Evolutionary conservation across 2,888 invertebrate genomes (phyloP), one percentile per base, ranked within the genome.

Genomic region (Pseudococcus viburni): DNA sequence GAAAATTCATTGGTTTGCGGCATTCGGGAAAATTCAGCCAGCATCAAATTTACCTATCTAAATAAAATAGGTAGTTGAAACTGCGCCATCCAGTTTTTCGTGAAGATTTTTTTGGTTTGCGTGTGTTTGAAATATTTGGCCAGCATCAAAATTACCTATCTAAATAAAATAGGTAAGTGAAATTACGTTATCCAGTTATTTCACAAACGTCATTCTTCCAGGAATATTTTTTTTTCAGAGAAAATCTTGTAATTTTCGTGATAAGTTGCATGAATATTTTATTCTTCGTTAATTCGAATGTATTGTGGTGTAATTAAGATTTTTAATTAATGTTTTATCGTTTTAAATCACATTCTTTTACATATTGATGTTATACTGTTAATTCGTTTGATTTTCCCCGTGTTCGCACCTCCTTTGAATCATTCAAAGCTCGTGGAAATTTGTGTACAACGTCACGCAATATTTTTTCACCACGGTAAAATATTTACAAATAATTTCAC

Each of bases 271-370:
- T 73, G 68, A 33, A 73, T 9, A 59, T 73, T 59, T 59, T 59
- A 59, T 19, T 22, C 39, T 33, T 33, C 26, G 22, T 39, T n/a
- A 80, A 42, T 80, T 15, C 8, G n/a, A 77, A 3, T 80, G 80
- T 12, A 33, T 42, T 80, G n/a, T 80, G 42, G 42, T 80, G 42
- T 7, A 42, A 22, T 39, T n/a, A 9, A 19, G 19, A 42, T 26
- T 42, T 80, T 80, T 42, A 80, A 80, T 80, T 80, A 80, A 80
- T 80, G 17, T 11, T 42, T 80, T 42, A 80, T 80, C n/a, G 7
- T 80, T 42, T 9, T n/a, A 17, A 42, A 42, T 42, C 8, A 11
- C 12, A 26, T 6, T 22, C 68, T 73, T 80, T 80, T 80, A 26
- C 6, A 42, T 42, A 5, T 80, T n/a, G 3, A n/a, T 80, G 26